Percentiles rank a stretch among this genome's conserved stretches.
Conservation (phyloP, 2,113 vertebrate genomes). For the Vombatus ursinus region DNA sequence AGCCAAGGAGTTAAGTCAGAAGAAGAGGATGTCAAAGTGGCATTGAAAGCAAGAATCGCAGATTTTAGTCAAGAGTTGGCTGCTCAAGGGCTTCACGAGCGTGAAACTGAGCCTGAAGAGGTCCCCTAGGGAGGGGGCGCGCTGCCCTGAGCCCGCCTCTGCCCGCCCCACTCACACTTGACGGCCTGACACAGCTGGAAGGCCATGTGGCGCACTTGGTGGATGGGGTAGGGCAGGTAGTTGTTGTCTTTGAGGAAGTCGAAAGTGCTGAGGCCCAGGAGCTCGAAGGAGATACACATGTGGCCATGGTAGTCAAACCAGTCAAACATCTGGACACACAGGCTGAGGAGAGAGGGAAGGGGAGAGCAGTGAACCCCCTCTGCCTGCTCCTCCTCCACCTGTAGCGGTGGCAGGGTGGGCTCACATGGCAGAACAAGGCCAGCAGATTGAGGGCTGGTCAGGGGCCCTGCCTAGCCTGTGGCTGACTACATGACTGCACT, state of each 20-base stretch:
- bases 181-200: conserved; percentile 96
- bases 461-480: not conserved
- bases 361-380: conserved; percentile 39
- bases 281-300: conserved; percentile 96
- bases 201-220: conserved; percentile 97
- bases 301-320: conserved; percentile 97
- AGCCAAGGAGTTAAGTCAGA: conserved; percentile 20
- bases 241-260: conserved; percentile 98
- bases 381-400: conserved; percentile 39
- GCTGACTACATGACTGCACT: not conserved
- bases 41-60: not conserved
- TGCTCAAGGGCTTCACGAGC: conserved; percentile 2
- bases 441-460: not conserved
- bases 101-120: conserved; percentile 17
- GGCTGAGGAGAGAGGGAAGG: conserved; percentile 79
- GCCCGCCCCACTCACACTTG: conserved; percentile 90
- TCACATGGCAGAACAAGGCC: not conserved
- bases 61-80: not conserved
- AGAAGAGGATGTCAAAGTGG: conserved; percentile 17
- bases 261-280: conserved; percentile 98
- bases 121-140: conserved; percentile 21
- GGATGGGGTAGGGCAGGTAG: conserved; percentile 94
- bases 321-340: conserved; percentile 97
- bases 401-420: not conserved
- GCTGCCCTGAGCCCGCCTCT: conserved; percentile 25